These are phyloP conservation scores for Chrysoperla carnea DNA, from an alignment of 1,140 invertebrate genomes.

Conservation along the genomic window DNA sequence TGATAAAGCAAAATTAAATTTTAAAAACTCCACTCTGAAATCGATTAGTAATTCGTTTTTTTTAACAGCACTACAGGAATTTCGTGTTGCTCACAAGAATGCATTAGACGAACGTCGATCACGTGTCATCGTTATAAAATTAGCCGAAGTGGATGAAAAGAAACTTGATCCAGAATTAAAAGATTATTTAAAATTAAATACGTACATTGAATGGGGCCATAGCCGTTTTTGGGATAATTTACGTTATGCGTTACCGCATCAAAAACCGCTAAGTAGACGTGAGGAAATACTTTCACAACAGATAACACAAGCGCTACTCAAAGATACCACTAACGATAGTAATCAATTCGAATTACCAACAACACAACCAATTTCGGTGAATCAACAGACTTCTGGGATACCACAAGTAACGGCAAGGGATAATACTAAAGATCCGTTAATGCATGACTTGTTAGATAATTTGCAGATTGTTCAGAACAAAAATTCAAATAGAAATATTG, in stretches of 20 bases:
- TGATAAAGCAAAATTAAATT: too few species aligned
- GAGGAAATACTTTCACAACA: neutral
- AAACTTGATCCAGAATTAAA: conserved; percentile 56
- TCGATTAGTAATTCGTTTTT: too few species aligned
- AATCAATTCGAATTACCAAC: too few species aligned
- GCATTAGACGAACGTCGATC: conserved; percentile 55
- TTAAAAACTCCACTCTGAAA: too few species aligned
- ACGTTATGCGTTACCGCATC: conserved; percentile 43
- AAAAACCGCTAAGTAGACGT: conserved; percentile 1
- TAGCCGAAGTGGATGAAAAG: conserved; percentile 48
- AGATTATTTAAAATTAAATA: conserved; percentile 65
- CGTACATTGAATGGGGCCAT: conserved; percentile 74
- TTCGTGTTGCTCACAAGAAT: conserved; percentile 56
- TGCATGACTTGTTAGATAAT: too few species aligned
- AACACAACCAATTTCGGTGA: too few species aligned
- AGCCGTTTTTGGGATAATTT: conserved; percentile 77
- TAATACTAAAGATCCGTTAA: too few species aligned
- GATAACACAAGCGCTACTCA: neutral
- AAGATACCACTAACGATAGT: too few species aligned
- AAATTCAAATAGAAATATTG: too few species aligned
- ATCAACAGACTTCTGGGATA: too few species aligned
- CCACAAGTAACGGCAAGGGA: too few species aligned
- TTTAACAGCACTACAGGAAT: conserved; percentile 35
- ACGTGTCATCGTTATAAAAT: conserved; percentile 59
- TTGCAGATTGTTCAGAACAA: too few species aligned